Conservation (phyloP, 2,888 invertebrate genomes). For the Myopa testacea region DNA sequence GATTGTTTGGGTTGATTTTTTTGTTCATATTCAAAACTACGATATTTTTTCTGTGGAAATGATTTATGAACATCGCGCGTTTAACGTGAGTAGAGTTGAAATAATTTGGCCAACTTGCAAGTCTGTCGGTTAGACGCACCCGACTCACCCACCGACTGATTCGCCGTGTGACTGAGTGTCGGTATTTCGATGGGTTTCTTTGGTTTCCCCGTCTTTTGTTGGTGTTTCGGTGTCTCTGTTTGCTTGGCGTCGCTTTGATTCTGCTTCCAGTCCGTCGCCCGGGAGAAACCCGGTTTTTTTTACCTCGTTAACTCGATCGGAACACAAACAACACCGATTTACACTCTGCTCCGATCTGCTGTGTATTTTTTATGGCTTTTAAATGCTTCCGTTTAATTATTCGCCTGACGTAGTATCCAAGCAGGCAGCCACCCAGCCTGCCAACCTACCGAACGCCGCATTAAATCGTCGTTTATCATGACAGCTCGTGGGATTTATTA, state of each 20-base stretch:
- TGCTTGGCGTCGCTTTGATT: not conserved
- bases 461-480: not conserved
- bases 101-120: not conserved
- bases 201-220: not conserved
- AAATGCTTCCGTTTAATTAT: conserved; percentile 23
- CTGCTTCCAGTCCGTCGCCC: too few species aligned
- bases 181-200: not conserved
- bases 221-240: not conserved
- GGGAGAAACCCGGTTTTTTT: too few species aligned
- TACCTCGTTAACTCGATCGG: not conserved
- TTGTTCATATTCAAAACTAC: not conserved
- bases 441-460: too few species aligned
- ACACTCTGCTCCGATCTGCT: not conserved
- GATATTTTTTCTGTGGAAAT: not conserved
- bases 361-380: not conserved
- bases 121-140: not conserved
- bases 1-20: not conserved
- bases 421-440: too few species aligned
- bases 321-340: not conserved
- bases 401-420: not conserved
- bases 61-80: conserved; percentile 3
- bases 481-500: conserved; percentile 19
- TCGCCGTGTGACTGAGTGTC: not conserved
- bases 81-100: not conserved
- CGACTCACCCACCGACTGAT: not conserved